phyloP scores from a whole-genome alignment of 2,113 vertebrate genomes.

The Syrrhaptes paradoxus region DNA sequence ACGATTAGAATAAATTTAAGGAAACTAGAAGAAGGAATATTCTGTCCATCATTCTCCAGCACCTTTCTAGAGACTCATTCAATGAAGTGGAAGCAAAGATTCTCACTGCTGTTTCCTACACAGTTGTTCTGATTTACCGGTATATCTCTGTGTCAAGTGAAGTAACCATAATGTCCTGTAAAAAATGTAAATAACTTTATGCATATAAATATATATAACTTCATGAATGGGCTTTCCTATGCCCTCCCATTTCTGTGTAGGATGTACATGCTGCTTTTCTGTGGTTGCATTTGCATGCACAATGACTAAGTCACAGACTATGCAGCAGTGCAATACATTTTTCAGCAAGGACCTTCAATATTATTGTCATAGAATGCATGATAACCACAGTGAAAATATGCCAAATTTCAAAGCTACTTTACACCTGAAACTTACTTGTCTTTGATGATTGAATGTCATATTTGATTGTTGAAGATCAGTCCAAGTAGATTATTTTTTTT shows the following conservation, averaged over 20 bases:
- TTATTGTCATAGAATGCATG: not conserved
- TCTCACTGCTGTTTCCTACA: not conserved
- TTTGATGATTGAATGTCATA: not conserved
- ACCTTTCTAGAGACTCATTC: not conserved
- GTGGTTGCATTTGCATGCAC: not conserved
- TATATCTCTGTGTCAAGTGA: not conserved
- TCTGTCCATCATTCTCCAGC: not conserved
- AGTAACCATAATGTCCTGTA: not conserved
- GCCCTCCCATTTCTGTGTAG: not conserved
- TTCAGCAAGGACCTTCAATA: not conserved
- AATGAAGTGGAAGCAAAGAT: not conserved
- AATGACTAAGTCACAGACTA: not conserved
- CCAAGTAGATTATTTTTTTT: not conserved
- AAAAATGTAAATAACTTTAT: not conserved
- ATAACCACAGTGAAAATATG: not conserved
- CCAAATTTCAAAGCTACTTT: not conserved
- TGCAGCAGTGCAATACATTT: not conserved
- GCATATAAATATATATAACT: not conserved
- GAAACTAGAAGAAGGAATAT: not conserved
- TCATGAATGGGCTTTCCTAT: not conserved
- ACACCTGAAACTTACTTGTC: not conserved
- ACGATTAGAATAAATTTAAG: not conserved
- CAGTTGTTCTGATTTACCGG: not conserved
- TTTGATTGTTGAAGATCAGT: not conserved
- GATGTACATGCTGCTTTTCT: not conserved